Percentiles rank a stretch among this genome's conserved stretches.
Conservation (phyloP, 2,113 vertebrate species). For the Entelurus aequoreus region DNA sequence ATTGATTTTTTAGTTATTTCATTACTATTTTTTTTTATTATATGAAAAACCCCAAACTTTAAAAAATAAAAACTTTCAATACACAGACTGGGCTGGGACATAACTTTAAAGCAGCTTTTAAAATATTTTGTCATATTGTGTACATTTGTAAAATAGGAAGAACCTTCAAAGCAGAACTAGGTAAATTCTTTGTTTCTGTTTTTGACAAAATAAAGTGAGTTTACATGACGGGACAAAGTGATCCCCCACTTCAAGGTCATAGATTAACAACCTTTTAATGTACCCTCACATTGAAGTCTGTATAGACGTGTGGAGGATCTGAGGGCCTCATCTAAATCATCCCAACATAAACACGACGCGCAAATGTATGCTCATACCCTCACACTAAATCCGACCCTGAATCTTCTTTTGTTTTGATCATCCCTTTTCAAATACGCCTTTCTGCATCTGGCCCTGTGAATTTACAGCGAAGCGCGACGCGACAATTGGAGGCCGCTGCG, state of each 20-base stretch:
- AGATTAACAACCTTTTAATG: slow-evolving; percentile 5
- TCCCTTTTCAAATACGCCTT: slow-evolving; percentile 37
- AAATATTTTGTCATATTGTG: too few relatives aligned
- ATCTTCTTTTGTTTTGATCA: slow-evolving; percentile 18
- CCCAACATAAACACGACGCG: slow-evolving; percentile 16
- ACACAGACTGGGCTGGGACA: too few relatives aligned
- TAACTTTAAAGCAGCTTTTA: too few relatives aligned
- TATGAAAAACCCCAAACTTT: too few relatives aligned
- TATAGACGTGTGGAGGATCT: background rate
- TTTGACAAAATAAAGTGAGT: background rate
- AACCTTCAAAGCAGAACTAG: background rate
- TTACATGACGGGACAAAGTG: background rate
- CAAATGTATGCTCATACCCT: slow-evolving; percentile 9
- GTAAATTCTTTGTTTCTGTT: background rate
- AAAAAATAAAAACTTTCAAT: too few relatives aligned
- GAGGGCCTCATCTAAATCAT: slow-evolving; percentile 12
- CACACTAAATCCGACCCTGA: slow-evolving; percentile 26
- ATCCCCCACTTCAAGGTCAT: background rate
- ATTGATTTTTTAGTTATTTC: too few relatives aligned
- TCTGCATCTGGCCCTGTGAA: slow-evolving; percentile 38
- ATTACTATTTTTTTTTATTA: too few relatives aligned
- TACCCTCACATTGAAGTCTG: background rate
- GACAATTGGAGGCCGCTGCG: slow-evolving; percentile 50
- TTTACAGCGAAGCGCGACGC: slow-evolving; percentile 59
- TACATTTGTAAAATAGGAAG: background rate